Conservation (phyloP, 2,113 vertebrate species). For the Neolamprologus hecqui region DNA sequence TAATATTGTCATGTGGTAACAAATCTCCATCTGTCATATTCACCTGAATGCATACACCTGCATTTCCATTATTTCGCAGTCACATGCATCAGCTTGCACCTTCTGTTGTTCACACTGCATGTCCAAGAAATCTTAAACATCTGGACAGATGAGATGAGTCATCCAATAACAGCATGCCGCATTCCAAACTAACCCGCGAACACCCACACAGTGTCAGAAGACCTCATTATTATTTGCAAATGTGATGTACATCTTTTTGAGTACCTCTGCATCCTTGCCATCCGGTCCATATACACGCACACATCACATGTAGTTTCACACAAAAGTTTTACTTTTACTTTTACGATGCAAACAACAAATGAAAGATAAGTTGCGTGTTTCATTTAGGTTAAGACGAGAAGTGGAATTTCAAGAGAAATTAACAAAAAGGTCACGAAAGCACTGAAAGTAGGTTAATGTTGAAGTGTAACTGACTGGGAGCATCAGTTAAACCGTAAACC, state of each 20-base stretch:
- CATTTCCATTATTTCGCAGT: neutral
- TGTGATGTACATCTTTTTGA: neutral
- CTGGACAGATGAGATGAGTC: neutral
- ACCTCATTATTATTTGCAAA: neutral
- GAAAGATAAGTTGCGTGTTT: neutral
- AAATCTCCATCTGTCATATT: neutral
- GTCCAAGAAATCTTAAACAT: neutral
- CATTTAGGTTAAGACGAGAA: neutral
- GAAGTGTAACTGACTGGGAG: neutral
- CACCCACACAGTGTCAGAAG: neutral
- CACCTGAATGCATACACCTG: neutral
- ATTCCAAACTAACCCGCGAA: neutral
- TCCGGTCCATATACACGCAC: neutral
- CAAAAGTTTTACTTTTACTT: neutral
- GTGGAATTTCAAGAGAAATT: neutral
- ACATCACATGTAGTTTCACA: neutral
- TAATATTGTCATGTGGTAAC: neutral
- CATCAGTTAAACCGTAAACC: neutral
- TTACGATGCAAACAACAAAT: neutral
- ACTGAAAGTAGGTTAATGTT: neutral
- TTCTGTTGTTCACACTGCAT: neutral
- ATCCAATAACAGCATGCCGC: constrained; percentile 7
- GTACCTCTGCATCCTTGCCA: neutral
- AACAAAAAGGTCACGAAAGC: neutral
- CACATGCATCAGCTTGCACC: neutral